phyloP scores from a whole-genome alignment of 2,113 vertebrate genomes.

The Myiagra hebetior region DNA sequence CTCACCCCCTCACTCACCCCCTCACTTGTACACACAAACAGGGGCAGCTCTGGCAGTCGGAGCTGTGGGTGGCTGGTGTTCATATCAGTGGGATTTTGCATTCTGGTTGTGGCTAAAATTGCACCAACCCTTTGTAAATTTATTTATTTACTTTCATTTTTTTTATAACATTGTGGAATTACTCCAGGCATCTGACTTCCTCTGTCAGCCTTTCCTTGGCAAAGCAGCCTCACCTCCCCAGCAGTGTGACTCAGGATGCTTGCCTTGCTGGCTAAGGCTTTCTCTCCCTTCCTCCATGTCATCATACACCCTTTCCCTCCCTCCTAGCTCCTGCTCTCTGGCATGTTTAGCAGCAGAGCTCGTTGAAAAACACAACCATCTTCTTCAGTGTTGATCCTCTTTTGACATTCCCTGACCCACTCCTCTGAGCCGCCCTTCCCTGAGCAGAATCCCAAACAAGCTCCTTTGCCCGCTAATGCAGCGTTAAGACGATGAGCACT shows the following conservation, averaged over 20 bases:
- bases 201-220: constrained; percentile 38
- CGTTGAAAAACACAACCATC: background rate
- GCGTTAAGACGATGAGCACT: background rate
- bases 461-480: background rate
- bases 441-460: constrained; percentile 4
- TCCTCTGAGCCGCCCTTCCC: rapidly evolving
- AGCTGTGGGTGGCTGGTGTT: background rate
- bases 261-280: constrained; percentile 15
- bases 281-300: background rate
- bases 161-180: background rate
- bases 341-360: background rate
- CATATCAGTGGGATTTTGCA: background rate
- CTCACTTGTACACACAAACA: rapidly evolving
- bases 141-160: background rate
- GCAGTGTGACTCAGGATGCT: constrained; percentile 37
- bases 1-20: background rate
- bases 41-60: background rate
- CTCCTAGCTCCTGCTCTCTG: background rate
- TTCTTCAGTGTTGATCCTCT: background rate
- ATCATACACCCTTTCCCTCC: background rate
- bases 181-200: constrained; percentile 20
- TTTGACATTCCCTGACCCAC: background rate
- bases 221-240: background rate
- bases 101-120: background rate
- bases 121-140: background rate